Percentiles rank a stretch among this genome's conserved stretches.
phyloP scores from a whole-genome alignment of 1,140 invertebrate genomes.

The Trachymyrmex septentrionalis region DNA sequence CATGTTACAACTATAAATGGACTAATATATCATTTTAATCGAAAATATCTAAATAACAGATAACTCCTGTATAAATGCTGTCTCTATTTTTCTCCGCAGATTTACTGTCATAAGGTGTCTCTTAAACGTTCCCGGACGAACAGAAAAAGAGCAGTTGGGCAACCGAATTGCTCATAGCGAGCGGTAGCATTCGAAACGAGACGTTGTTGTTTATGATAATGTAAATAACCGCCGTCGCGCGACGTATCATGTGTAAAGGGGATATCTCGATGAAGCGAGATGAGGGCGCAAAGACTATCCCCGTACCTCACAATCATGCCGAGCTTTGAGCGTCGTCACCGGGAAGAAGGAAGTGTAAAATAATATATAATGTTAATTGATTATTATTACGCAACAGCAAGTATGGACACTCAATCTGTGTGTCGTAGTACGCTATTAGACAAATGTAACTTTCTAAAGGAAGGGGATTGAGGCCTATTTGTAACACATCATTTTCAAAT shows the following conservation, averaged over 20 bases:
- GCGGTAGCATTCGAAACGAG: constrained; percentile 72
- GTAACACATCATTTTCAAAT: constrained; percentile 75
- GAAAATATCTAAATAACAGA: too few relatives aligned
- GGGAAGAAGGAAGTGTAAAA: constrained; percentile 78
- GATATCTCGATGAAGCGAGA: constrained; percentile 74
- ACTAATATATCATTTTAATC: background rate
- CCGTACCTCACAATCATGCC: constrained; percentile 23
- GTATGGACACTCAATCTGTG: constrained; percentile 79
- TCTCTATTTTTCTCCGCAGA: constrained; percentile 78
- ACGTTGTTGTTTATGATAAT: constrained; percentile 81
- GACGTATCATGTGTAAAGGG: constrained; percentile 76
- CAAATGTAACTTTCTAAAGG: constrained; percentile 81
- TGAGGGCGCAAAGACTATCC: constrained; percentile 52
- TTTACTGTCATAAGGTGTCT: constrained; percentile 84
- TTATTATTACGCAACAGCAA: constrained; percentile 77
- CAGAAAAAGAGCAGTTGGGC: constrained; percentile 64
- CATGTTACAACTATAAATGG: constrained; percentile 5
- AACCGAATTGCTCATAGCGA: constrained; percentile 74
- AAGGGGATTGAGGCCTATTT: constrained; percentile 78
- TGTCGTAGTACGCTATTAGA: constrained; percentile 81
- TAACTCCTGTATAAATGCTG: constrained; percentile 8
- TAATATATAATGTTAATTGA: constrained; percentile 83
- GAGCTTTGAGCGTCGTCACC: constrained; percentile 72
- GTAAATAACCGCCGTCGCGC: constrained; percentile 81
- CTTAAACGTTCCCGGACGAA: constrained; percentile 65